Evolutionary conservation across 2,797 vertebrate species (phyloP).

Genomic region (Intellagama lesueurii): DNA sequence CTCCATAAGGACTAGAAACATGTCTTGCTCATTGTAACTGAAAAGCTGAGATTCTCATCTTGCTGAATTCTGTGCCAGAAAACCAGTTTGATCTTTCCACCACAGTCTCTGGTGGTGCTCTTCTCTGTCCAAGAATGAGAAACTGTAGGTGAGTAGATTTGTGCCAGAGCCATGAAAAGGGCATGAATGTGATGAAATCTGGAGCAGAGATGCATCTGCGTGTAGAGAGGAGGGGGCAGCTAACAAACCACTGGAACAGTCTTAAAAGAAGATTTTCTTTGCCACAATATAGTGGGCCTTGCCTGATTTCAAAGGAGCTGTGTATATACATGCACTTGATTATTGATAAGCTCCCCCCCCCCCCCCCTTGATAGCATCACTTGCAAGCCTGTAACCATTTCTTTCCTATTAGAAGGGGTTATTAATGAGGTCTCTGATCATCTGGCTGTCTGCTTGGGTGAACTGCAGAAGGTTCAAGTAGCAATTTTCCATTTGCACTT

Average conservation of each 20-base stretch:
- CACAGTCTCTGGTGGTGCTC: not conserved
- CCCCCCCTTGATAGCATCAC: slow-evolving; percentile 1
- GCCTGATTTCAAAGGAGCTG: not conserved
- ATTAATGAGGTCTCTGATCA: slow-evolving; percentile 74
- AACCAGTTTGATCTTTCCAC: not conserved
- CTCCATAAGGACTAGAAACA: not conserved
- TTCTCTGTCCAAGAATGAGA: too few relatives aligned
- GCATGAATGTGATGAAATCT: too few relatives aligned
- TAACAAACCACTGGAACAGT: not conserved
- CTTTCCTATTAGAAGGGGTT: slow-evolving; percentile 64
- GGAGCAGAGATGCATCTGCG: too few relatives aligned
- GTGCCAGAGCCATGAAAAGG: too few relatives aligned
- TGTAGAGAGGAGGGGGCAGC: not conserved
- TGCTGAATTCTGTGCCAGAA: not conserved
- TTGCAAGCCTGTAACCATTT: slow-evolving; percentile 62
- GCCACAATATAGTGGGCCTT: not conserved
- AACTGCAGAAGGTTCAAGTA: slow-evolving; percentile 74
- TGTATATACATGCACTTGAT: not conserved
- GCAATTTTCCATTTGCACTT: slow-evolving; percentile 81
- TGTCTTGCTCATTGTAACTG: too few relatives aligned
- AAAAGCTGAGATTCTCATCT: not conserved
- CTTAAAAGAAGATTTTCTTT: not conserved
- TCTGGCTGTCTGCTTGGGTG: slow-evolving; percentile 61
- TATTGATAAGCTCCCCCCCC: not conserved
- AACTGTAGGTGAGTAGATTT: not conserved